Conservation (phyloP, 2,797 vertebrate species). For the Gobionotothen gibberifrons region DNA sequence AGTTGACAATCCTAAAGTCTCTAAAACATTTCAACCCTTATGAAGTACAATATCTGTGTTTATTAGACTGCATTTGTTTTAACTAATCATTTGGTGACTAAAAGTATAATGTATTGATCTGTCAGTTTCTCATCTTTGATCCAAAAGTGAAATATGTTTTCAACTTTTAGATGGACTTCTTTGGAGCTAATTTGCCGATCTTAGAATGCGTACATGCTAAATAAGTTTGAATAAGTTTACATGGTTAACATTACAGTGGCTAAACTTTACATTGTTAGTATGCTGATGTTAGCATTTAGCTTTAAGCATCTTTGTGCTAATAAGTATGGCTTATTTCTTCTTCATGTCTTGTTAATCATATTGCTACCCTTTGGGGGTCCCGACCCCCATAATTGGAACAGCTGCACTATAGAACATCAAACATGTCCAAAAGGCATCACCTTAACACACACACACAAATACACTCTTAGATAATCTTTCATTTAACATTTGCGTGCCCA, state of each 20-base stretch:
- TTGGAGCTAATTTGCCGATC: background rate
- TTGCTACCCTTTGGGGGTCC: background rate
- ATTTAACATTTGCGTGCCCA: conserved; percentile 21
- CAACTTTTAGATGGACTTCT: background rate
- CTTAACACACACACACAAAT: conserved; percentile 22
- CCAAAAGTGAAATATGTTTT: background rate
- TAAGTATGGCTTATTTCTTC: background rate
- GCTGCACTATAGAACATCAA: background rate
- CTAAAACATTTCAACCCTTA: background rate
- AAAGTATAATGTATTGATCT: background rate
- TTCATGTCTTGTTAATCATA: conserved; percentile 12
- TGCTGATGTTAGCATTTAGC: background rate
- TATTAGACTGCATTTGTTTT: background rate
- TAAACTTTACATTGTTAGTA: background rate
- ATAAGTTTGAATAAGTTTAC: background rate
- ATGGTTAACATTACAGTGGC: background rate
- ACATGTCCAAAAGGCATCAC: conserved; percentile 3
- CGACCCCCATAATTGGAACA: conserved; percentile 1
- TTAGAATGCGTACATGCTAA: background rate
- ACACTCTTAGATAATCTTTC: conserved; percentile 17
- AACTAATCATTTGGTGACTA: background rate
- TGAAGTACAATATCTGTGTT: background rate
- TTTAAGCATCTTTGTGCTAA: background rate
- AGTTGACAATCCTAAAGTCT: background rate
- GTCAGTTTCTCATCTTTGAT: background rate